Base-by-base conservation (phyloP, 2,797 vertebrate species). In the Octomys mimax region DNA sequence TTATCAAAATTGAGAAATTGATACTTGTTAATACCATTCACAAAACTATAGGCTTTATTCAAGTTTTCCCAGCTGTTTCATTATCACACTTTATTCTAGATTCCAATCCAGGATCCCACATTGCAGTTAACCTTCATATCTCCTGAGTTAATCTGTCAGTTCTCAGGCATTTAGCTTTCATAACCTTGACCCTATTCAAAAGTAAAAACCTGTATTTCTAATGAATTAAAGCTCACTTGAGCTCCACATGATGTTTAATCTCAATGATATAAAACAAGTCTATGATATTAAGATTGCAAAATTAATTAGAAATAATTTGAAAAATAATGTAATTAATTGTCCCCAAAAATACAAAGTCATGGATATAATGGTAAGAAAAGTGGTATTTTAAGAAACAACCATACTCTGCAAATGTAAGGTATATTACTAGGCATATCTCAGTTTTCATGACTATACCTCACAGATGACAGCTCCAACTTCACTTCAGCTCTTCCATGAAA, bases 261-360 rank as follows among this genome's bases (percentile, higher is more conserved):
- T 96, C 39, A 64, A 71, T 59, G 62, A 75, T 36, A 36, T 77
- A 57, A 96, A 92, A 61, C 31, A 95, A 54, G 71, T 92, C 59
- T 87, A 7, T 94, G 71, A 87, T 81, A 70, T 16, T 89, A 71
- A 59, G 22, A 73, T 90, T 94, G 93, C 70, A 95, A 88, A 95
- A 89, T 57, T 77, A 93, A 82, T 62, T 92, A 33, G 82, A 77
- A 90, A 70, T 73, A 94, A 14, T 86, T 92, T 89, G 77, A 84
- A 95, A 87, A 92, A 54, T 73, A 95, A 77, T 33, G 64, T 87
- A 70, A 73, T 93, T 87, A 91, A 52, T 13, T 86, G 3, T 89
- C 42, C 24, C 46, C n/a, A 6, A 13, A 36, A 59, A 10, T 61
- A 6, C 21, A 73, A 22, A 80, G 54, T 1, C 78, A 42, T 73